phyloP scores from a whole-genome alignment of 35 echinoderm and acorn worm genomes.

The Anneissia japonica region DNA sequence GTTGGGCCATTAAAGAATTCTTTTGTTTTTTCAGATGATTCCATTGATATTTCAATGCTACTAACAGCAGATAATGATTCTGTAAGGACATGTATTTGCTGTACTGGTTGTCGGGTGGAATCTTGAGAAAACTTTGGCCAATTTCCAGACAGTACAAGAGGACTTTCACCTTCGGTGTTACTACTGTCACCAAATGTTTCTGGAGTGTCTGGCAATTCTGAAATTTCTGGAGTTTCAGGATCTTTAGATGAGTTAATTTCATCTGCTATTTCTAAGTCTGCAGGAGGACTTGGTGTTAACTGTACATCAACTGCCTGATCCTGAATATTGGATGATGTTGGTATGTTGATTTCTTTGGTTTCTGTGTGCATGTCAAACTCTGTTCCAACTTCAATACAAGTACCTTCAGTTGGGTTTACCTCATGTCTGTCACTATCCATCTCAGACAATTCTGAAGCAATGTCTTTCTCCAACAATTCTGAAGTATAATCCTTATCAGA shows the following conservation, averaged over 20 bases:
- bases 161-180: background rate
- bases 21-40: conserved; percentile 1
- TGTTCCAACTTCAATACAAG: too few species aligned
- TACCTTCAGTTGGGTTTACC: too few species aligned
- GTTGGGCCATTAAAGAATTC: conserved; percentile 75
- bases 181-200: conserved; percentile 37
- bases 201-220: conserved; percentile 93
- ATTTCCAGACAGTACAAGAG: background rate
- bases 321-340: background rate
- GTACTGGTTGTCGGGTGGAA: too few species aligned
- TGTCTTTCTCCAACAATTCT: too few species aligned
- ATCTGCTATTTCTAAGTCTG: background rate
- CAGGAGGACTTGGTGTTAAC: too few species aligned
- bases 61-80: background rate
- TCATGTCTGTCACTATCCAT: too few species aligned
- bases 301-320: background rate
- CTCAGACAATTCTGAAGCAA: too few species aligned
- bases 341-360: background rate
- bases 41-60: background rate
- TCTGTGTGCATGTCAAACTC: too few species aligned
- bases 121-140: background rate
- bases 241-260: conserved; percentile 30
- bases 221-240: conserved; percentile 72
- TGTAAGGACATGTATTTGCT: background rate
- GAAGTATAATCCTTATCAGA: too few species aligned